A percentile compares a stretch with the other conserved stretches of the same genome.
Evolutionary conservation across 2,888 invertebrate species (phyloP).

Genomic region (Myathropa florea): DNA sequence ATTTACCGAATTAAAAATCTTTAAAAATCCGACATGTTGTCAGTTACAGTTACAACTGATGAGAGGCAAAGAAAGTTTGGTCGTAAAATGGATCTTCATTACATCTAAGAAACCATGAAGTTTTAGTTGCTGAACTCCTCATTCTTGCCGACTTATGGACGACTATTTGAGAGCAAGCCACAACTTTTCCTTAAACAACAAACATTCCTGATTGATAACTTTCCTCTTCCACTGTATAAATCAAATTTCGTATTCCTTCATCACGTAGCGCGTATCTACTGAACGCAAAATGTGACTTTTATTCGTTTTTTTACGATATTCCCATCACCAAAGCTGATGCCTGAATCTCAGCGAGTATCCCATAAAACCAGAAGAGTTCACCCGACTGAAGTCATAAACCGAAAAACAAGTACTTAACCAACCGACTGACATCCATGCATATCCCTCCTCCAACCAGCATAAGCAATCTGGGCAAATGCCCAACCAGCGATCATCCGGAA

Average conservation of each 20-base stretch:
- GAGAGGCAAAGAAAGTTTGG: too few relatives aligned
- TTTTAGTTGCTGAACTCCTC: too few relatives aligned
- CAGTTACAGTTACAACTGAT: too few relatives aligned
- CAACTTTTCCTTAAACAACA: neutral
- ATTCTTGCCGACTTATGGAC: too few relatives aligned
- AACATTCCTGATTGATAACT: neutral
- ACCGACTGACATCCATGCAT: neutral
- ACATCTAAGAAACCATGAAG: too few relatives aligned
- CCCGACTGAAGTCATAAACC: constrained; percentile 9
- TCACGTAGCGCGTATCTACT: neutral
- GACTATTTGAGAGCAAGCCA: too few relatives aligned
- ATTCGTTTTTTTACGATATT: neutral
- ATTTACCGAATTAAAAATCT: too few relatives aligned
- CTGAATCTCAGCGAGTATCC: neutral
- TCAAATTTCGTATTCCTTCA: neutral
- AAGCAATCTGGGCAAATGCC: constrained; percentile 8
- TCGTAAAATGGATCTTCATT: too few relatives aligned
- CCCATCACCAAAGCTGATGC: constrained; percentile 3
- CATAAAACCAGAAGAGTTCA: constrained; percentile 24
- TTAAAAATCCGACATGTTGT: too few relatives aligned
- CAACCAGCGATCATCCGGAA: constrained; percentile 2
- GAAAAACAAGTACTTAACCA: constrained; percentile 21
- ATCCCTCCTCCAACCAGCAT: neutral
- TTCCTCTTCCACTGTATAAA: neutral
- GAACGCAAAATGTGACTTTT: neutral